phyloP scores from a whole-genome alignment of 2,113 vertebrate genomes.

The Sylvicapra grimmia region DNA sequence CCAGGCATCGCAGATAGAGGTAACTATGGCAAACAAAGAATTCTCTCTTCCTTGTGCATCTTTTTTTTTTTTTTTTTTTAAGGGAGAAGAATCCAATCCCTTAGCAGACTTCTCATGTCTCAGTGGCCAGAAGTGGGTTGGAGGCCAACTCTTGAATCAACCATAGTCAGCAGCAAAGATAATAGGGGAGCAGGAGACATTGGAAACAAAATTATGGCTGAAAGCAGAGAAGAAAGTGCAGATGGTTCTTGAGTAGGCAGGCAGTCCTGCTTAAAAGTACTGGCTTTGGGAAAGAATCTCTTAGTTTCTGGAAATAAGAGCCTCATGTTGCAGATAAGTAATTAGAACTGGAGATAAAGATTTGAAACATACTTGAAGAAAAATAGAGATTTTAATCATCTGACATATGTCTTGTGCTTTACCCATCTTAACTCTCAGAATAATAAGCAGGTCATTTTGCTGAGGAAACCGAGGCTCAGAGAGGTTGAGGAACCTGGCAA shows the following conservation, averaged over 20 bases:
- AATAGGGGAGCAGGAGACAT: not conserved
- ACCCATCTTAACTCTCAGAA: not conserved
- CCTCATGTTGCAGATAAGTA: not conserved
- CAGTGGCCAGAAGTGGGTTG: not conserved
- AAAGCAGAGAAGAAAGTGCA: not conserved
- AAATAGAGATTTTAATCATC: not conserved
- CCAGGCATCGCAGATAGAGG: not conserved
- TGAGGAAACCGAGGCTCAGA: not conserved
- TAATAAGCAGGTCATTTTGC: not conserved
- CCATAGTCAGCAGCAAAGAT: not conserved
- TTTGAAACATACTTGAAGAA: not conserved
- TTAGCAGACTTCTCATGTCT: not conserved
- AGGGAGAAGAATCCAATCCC: not conserved
- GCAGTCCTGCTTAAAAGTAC: not conserved
- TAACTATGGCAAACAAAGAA: not conserved
- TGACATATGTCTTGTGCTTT: not conserved
- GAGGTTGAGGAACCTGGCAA: not conserved
- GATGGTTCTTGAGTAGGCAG: not conserved
- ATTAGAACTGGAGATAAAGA: not conserved
- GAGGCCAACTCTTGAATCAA: not conserved
- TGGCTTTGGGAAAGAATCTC: not conserved
- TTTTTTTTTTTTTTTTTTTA: not conserved
- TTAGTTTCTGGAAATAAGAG: constrained; percentile 2
- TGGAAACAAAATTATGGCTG: not conserved
- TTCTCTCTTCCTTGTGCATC: not conserved